These are phyloP conservation scores for Drosophila barbarae DNA, from an alignment of 2,888 invertebrate genomes.

Conservation along the genomic window DNA sequence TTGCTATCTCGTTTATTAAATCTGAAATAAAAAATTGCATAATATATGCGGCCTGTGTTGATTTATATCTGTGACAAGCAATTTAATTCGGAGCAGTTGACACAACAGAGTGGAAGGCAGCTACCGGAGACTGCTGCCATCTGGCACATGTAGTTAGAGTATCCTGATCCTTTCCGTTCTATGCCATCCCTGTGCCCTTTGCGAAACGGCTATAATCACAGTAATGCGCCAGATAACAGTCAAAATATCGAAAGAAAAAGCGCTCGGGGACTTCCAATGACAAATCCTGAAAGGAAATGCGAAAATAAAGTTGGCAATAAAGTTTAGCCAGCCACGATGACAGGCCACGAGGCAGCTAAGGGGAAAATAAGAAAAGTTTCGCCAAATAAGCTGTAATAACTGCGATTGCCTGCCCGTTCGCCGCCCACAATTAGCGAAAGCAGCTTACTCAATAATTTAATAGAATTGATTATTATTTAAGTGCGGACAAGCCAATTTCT, in stretches of 20 bases:
- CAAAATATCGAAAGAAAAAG: slow-evolving; percentile 31
- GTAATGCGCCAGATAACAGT: slow-evolving; percentile 59
- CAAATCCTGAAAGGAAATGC: slow-evolving; percentile 43
- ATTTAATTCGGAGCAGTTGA: slow-evolving; percentile 34
- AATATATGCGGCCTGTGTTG: slow-evolving; percentile 33
- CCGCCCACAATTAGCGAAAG: slow-evolving; percentile 64
- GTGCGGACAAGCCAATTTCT: slow-evolving; percentile 61
- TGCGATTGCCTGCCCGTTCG: slow-evolving; percentile 43
- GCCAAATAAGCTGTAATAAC: slow-evolving; percentile 37
- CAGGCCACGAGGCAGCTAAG: slow-evolving; percentile 34
- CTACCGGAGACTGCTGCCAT: slow-evolving; percentile 26
- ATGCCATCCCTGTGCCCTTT: slow-evolving; percentile 12
- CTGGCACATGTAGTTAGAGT: slow-evolving; percentile 35
- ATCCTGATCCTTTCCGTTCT: slow-evolving; percentile 2
- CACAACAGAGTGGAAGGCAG: slow-evolving; percentile 8
- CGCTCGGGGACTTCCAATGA: slow-evolving; percentile 26
- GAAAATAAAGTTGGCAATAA: slow-evolving; percentile 44
- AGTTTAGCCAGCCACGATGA: slow-evolving; percentile 39
- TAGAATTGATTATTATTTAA: slow-evolving; percentile 73
- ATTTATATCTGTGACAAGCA: slow-evolving; percentile 42
- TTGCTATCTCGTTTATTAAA: slow-evolving; percentile 39
- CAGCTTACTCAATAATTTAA: slow-evolving; percentile 67
- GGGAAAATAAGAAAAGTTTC: slow-evolving; percentile 59
- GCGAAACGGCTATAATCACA: slow-evolving; percentile 58
- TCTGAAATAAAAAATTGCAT: slow-evolving; percentile 35